These are phyloP conservation scores for Montipora capricornis DNA, from an alignment of 64 coral and sea anemone species.

Conservation along the genomic window DNA sequence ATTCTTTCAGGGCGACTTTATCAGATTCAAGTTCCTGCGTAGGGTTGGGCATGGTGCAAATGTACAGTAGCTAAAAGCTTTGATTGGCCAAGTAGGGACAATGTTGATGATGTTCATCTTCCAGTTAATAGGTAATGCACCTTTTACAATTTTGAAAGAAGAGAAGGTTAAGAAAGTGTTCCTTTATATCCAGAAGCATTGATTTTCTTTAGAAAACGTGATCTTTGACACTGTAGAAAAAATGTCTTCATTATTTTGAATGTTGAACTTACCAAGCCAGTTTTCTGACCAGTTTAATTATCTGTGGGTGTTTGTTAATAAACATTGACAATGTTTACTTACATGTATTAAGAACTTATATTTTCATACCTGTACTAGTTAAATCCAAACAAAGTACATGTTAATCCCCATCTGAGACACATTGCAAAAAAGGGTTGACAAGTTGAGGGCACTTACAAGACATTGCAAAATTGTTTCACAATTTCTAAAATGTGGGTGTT, in stretches of 20 bases:
- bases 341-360: background rate
- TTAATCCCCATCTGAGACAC: background rate
- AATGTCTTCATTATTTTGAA: background rate
- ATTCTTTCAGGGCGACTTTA: background rate
- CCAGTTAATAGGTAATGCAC: slow-evolving; percentile 42
- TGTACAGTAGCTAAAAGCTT: background rate
- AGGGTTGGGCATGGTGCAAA: background rate
- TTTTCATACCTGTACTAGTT: slow-evolving; percentile 6
- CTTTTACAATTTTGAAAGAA: slow-evolving; percentile 41
- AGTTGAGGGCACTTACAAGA: background rate
- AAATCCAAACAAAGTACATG: no score
- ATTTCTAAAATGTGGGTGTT: background rate
- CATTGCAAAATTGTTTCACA: background rate
- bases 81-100: no score
- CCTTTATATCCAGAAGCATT: background rate
- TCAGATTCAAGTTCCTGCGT: slow-evolving; percentile 74
- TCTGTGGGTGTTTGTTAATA: background rate
- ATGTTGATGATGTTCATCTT: no score
- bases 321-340: background rate
- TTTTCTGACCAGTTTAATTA: slow-evolving; percentile 5
- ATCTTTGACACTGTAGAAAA: background rate
- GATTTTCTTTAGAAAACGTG: background rate
- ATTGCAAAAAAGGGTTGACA: background rate
- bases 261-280: background rate
- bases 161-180: slow-evolving; percentile 7